Conservation (phyloP, 1,140 invertebrate genomes). For the Leptopilina clavipes region DNA sequence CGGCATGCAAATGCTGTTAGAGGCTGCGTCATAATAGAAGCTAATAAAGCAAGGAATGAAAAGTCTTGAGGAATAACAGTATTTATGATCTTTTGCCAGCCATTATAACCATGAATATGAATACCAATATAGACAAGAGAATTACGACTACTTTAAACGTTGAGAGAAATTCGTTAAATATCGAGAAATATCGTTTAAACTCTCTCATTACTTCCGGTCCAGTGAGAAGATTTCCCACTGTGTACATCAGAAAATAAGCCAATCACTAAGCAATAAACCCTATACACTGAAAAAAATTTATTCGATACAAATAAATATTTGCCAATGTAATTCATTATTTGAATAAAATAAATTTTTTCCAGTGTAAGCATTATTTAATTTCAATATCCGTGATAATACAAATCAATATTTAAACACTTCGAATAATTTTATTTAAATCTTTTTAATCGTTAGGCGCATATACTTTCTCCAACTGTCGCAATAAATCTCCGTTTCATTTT, state of each 20-base stretch:
- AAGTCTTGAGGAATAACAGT: slow-evolving; percentile 30
- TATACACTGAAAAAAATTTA: no score
- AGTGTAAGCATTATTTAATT: no score
- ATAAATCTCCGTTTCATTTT: background rate
- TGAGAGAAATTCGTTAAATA: slow-evolving; percentile 10
- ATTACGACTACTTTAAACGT: slow-evolving; percentile 26
- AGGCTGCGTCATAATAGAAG: slow-evolving; percentile 32
- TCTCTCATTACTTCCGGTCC: background rate
- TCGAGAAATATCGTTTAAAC: background rate
- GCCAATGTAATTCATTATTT: no score
- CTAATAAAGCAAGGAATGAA: slow-evolving; percentile 31
- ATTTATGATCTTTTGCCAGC: slow-evolving; percentile 28
- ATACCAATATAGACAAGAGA: slow-evolving; percentile 27
- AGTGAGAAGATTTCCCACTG: no score
- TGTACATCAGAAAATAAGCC: no score
- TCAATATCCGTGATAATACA: no score
- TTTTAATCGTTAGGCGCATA: no score
- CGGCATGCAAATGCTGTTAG: slow-evolving; percentile 33
- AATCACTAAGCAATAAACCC: no score
- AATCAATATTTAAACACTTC: no score
- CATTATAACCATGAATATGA: slow-evolving; percentile 21
- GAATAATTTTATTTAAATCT: no score
- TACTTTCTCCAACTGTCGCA: background rate
- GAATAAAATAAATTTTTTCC: no score
- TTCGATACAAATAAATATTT: no score